Evolutionary conservation across 2,113 vertebrate genomes (phyloP).

Genomic region (Scartelaos histophorus): DNA sequence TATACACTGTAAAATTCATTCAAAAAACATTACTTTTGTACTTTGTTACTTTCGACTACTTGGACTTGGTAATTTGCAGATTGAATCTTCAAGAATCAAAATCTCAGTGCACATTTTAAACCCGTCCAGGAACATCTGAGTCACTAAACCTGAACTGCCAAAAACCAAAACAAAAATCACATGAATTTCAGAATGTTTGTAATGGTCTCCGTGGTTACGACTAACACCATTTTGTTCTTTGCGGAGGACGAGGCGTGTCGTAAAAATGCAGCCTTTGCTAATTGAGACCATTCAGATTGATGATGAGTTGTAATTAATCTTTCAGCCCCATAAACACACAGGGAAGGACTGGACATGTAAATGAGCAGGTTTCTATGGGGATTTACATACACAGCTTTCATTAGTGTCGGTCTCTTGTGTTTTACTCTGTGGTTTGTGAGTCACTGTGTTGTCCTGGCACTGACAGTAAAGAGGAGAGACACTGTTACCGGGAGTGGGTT

Average conservation of each 20-base stretch:
- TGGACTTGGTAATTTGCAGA: no score
- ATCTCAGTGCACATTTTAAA: no score
- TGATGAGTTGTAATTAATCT: neutral
- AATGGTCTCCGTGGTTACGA: neutral
- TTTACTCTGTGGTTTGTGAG: constrained; percentile 33
- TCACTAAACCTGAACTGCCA: neutral
- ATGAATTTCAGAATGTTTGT: neutral
- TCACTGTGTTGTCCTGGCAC: constrained; percentile 51
- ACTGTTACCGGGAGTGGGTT: neutral
- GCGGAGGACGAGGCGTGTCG: neutral
- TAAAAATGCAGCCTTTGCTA: neutral
- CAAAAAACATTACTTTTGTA: no score
- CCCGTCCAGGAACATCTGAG: neutral
- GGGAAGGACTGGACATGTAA: neutral
- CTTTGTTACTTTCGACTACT: no score
- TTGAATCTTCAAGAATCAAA: no score
- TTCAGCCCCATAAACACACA: neutral
- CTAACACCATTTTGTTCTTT: neutral
- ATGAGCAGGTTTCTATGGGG: neutral
- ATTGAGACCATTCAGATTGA: neutral
- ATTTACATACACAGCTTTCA: neutral
- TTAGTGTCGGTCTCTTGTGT: constrained; percentile 27
- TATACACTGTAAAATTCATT: no score
- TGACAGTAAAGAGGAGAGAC: constrained; percentile 23
- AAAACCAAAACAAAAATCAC: neutral